A percentile compares a stretch with the other conserved stretches of the same genome.
Evolutionary conservation across 2,797 vertebrate species (phyloP).

Genomic region (Garrulus glandarius): DNA sequence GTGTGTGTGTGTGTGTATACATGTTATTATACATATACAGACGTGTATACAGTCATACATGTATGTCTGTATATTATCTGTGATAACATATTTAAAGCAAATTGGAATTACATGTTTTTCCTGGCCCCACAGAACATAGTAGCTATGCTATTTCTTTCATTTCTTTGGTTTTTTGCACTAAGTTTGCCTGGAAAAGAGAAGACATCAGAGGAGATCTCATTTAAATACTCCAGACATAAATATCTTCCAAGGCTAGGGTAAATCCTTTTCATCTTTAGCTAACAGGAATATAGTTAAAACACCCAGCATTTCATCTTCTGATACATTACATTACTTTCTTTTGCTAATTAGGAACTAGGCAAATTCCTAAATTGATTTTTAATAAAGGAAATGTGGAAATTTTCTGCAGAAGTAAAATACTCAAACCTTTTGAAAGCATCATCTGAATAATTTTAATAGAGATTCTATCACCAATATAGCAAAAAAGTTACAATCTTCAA

Average conservation of each 20-base stretch:
- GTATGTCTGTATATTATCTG: background rate
- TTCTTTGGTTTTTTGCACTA: background rate
- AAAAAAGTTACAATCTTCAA: background rate
- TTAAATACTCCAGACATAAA: background rate
- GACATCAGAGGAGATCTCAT: background rate
- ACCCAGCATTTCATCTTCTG: background rate
- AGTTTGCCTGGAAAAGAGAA: background rate
- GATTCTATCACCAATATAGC: background rate
- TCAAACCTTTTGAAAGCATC: background rate
- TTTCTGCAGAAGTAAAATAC: background rate
- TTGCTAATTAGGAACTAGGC: background rate
- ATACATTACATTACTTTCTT: background rate
- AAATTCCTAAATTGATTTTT: background rate
- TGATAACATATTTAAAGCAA: background rate
- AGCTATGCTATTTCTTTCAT: background rate
- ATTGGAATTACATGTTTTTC: background rate
- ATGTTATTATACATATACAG: background rate
- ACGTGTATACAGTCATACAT: background rate
- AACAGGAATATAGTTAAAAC: background rate
- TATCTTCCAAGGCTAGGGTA: background rate
- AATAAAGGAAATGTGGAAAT: background rate
- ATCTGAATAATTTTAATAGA: background rate
- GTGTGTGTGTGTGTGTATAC: background rate
- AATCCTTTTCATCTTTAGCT: constrained; percentile 1
- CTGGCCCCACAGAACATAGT: background rate